Conservation (phyloP, 2,888 invertebrate species). For the Leptogaster cylindrica region DNA sequence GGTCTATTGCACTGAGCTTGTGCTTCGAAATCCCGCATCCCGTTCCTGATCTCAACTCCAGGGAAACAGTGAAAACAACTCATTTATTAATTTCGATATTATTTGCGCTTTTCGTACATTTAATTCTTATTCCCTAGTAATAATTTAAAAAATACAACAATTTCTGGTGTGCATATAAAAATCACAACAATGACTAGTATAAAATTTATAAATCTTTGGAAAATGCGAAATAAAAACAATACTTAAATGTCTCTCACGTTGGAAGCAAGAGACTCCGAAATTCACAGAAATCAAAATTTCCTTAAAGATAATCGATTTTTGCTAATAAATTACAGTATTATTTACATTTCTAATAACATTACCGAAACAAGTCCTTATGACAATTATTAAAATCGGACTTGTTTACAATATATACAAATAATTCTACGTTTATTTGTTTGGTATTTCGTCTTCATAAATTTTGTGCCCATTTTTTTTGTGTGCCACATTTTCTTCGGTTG, state of each 20-base stretch:
- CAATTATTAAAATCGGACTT: no score
- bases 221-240: slow-evolving; percentile 1
- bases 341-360: background rate
- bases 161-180: slow-evolving; percentile 8
- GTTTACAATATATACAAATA: background rate
- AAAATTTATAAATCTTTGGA: background rate
- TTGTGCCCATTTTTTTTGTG: background rate
- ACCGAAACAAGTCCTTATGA: no score
- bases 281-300: background rate
- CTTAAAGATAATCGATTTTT: background rate
- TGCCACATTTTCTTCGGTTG: background rate
- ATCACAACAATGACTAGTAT: slow-evolving; percentile 7
- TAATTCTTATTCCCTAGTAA: no score
- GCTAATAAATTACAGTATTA: background rate
- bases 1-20: no score
- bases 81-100: no score
- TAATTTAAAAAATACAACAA: no score
- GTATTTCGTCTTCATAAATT: no score
- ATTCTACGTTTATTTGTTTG: no score
- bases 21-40: no score
- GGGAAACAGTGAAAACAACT: no score
- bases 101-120: no score
- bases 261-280: slow-evolving; percentile 2
- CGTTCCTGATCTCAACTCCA: no score
- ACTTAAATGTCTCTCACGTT: background rate